These are phyloP conservation scores for Phasianus colchicus DNA, from an alignment of 2,113 vertebrate species.

Conservation along the genomic window DNA sequence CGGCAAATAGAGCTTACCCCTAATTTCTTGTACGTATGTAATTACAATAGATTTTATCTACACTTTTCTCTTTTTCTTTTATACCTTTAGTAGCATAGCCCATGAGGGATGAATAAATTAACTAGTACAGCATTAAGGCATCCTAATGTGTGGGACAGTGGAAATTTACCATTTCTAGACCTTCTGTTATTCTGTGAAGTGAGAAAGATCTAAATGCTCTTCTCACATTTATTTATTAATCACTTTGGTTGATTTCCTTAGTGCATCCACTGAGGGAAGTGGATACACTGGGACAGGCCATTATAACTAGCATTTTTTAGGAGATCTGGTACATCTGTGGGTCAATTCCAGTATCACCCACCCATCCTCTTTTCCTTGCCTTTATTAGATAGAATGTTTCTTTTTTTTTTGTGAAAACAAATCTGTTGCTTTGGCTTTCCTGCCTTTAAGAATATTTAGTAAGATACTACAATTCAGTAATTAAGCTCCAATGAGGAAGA, in stretches of 20 bases:
- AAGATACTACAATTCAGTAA: neutral
- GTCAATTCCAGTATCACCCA: neutral
- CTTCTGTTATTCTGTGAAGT: neutral
- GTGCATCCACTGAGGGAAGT: neutral
- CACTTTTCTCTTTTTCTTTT: neutral
- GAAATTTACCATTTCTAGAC: neutral
- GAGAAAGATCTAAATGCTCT: neutral
- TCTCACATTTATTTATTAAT: neutral
- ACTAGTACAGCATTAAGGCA: neutral
- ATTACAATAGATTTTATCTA: neutral
- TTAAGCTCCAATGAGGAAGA: neutral
- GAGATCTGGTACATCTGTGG: neutral
- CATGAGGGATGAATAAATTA: neutral
- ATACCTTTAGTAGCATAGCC: neutral
- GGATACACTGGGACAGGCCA: neutral
- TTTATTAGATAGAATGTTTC: neutral
- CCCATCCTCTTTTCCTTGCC: neutral
- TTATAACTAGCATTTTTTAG: neutral
- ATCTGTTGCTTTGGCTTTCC: neutral
- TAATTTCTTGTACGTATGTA: neutral
- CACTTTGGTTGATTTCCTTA: neutral
- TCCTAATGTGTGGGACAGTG: neutral
- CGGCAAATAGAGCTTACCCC: neutral
- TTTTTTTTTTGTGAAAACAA: neutral
- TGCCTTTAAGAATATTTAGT: neutral